Evolutionary conservation across 2,888 invertebrate species (phyloP), one percentile per base, ranked within the genome.

Genomic region (Cephus rjabovi): DNA sequence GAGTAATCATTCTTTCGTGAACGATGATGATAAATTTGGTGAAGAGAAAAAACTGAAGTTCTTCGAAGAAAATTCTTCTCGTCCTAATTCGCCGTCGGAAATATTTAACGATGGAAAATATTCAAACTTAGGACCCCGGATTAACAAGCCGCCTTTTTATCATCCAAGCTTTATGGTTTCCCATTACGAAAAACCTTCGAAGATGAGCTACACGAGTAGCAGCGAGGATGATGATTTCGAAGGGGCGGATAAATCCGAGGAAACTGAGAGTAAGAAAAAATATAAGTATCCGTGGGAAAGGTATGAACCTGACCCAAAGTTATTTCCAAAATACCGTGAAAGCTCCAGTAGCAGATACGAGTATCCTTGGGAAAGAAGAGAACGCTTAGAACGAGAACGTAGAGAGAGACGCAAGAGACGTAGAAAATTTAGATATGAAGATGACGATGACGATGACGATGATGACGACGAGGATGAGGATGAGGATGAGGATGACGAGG

Each of bases 361-460:
- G 77, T 91, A 85, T 85, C 91, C 91, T 1, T 91, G 91, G 91
- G 91, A 91, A 33, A 90, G 79, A 73, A 84, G 90, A 77, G 89
- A 87, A 40, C 86, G 88, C 76, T 78, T 89, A 73, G 79, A 80
- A 74, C 12, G 81, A 56, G 33, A 77, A 78, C 69, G 73, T 78
- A 81, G 37, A 73, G 81, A 15, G 75, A 74, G 34, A 76, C 77
- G 23, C 80, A 77, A 68, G 80, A 79, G 6, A 79, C 76, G 33
- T 79, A 82, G 34, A 83, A 79, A 70, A 70, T 30, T 33, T 15
- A 12, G 3, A 34, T 82, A 79, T 34, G 76, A 81, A 31, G 68
- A 83, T 69, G 74, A 80, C 6, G 83, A 86, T 23, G 75, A 76
- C 4, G 83, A 83, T 0, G 81, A 85, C 3, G 82, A 83, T 1